Conservation (phyloP, 2,113 vertebrate species). For the Monopterus albus region DNA sequence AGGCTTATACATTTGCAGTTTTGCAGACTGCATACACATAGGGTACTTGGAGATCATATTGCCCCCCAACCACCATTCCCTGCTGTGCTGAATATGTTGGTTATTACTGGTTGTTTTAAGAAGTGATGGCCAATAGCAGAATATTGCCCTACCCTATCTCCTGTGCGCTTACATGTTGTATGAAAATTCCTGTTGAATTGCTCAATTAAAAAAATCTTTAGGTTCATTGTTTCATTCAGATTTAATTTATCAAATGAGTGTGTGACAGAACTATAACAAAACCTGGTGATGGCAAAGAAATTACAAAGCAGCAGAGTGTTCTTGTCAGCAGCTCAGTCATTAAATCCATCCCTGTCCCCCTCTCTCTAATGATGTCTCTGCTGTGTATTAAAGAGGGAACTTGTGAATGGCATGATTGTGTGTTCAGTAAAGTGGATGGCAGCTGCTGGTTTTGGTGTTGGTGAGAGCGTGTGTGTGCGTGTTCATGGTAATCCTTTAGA, state of each 20-base stretch:
- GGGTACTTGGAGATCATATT: too few species aligned
- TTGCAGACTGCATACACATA: not conserved
- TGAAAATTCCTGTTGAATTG: not conserved
- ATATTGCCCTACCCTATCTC: not conserved
- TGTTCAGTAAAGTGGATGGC: conserved; percentile 60
- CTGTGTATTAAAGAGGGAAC: conserved; percentile 64
- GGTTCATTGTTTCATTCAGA: not conserved
- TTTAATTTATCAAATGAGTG: not conserved
- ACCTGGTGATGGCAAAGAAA: not conserved
- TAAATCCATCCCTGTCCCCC: conserved; percentile 16
- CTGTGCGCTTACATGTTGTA: not conserved
- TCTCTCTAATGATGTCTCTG: conserved; percentile 47
- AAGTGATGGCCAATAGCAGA: not conserved
- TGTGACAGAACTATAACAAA: too few species aligned
- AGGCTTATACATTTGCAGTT: too few species aligned
- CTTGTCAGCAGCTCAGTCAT: too few species aligned
- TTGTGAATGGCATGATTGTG: conserved; percentile 78
- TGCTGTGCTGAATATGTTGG: not conserved
- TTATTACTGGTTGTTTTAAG: not conserved
- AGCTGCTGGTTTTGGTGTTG: conserved; percentile 70
- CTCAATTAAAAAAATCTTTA: not conserved
- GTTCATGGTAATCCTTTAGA: conserved; percentile 69
- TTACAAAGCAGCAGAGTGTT: not conserved
- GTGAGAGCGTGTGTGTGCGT: conserved; percentile 54
- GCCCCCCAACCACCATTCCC: too few species aligned